phyloP scores from a whole-genome alignment of 2,888 invertebrate genomes.

The Tolmerus cingulatus region DNA sequence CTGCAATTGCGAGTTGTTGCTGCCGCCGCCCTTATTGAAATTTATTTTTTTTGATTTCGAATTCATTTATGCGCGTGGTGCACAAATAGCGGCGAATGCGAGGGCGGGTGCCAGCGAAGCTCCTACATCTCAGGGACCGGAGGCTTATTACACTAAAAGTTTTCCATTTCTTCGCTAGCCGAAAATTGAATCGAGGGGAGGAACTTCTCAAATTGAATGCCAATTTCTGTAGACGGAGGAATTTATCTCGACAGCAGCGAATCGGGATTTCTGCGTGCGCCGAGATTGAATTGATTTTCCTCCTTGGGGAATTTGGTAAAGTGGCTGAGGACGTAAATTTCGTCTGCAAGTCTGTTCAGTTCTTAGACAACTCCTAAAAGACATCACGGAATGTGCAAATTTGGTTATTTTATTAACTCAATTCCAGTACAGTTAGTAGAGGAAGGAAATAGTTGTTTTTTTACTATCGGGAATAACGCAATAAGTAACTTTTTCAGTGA shows the following conservation, averaged over 20 bases:
- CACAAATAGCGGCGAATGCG: not conserved
- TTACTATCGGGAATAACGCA: too few relatives aligned
- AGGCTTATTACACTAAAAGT: constrained; percentile 38
- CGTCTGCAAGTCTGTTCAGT: not conserved
- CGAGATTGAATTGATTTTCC: not conserved
- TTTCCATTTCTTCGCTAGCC: constrained; percentile 19
- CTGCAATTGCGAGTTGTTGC: not conserved
- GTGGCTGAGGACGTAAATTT: not conserved
- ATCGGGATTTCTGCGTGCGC: not conserved
- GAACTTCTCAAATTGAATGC: constrained; percentile 24
- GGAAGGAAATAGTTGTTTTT: too few relatives aligned
- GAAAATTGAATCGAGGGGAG: constrained; percentile 25
- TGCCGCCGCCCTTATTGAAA: constrained; percentile 22
- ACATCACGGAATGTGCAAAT: not conserved
- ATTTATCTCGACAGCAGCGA: constrained; percentile 1
- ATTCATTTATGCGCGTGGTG: constrained; percentile 32
- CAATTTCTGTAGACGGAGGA: constrained; percentile 16
- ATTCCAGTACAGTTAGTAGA: not conserved
- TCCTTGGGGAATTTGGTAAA: not conserved
- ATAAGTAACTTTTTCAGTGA: too few relatives aligned
- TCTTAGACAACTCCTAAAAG: not conserved
- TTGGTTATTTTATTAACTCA: not conserved
- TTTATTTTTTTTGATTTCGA: constrained; percentile 38
- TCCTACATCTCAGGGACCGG: not conserved
- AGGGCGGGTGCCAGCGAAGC: not conserved